phyloP scores from a whole-genome alignment of 1,140 invertebrate genomes.

The Danaus plexippus region DNA sequence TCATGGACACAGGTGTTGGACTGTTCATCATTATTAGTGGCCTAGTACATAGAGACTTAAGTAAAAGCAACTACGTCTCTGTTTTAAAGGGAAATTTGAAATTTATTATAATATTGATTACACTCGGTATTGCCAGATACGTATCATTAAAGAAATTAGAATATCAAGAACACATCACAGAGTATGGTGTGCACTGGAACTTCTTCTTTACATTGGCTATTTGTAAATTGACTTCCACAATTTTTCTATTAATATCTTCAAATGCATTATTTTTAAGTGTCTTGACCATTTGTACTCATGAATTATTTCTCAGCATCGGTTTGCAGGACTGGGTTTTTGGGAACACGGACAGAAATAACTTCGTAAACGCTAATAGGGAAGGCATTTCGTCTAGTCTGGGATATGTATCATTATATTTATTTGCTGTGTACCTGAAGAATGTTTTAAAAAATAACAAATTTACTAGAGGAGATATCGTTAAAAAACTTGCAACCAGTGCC shows the following conservation, averaged over 20 bases:
- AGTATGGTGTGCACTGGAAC: slow-evolving; percentile 98
- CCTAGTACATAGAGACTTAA: slow-evolving; percentile 75
- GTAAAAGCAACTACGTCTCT: slow-evolving; percentile 36
- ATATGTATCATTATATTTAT: slow-evolving; percentile 87
- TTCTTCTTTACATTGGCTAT: slow-evolving; percentile 94
- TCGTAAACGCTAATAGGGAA: slow-evolving; percentile 90
- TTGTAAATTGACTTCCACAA: slow-evolving; percentile 81
- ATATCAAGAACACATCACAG: slow-evolving; percentile 90
- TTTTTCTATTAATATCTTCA: slow-evolving; percentile 71
- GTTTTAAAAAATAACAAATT: slow-evolving; percentile 67
- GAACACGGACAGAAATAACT: slow-evolving; percentile 70
- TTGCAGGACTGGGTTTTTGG: slow-evolving; percentile 83
- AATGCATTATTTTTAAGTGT: slow-evolving; percentile 68
- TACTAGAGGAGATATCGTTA: slow-evolving; percentile 30
- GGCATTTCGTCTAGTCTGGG: slow-evolving; percentile 88
- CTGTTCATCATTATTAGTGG: slow-evolving; percentile 91
- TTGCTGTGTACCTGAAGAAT: slow-evolving; percentile 79
- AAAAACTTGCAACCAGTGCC: slow-evolving; percentile 50
- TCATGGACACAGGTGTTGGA: slow-evolving; percentile 97
- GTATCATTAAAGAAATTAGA: slow-evolving; percentile 76
- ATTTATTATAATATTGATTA: slow-evolving; percentile 71
- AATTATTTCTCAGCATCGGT: slow-evolving; percentile 76
- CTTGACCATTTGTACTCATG: slow-evolving; percentile 77
- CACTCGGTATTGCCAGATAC: slow-evolving; percentile 81
- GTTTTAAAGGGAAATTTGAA: slow-evolving; percentile 46